Conservation (phyloP, 1,140 invertebrate species). For the Rhagoletis zephyria region DNA sequence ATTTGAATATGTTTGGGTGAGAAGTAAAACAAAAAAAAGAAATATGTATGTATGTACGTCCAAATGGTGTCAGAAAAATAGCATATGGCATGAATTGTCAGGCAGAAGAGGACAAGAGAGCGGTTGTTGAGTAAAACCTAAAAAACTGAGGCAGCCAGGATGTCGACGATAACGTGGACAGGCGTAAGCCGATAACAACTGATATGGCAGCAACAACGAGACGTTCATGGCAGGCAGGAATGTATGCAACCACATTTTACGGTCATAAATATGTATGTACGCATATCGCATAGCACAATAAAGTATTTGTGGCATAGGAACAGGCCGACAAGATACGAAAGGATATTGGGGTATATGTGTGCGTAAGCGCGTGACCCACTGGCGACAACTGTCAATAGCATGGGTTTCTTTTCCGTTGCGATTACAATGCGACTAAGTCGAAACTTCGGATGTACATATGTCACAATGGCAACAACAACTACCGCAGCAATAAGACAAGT, state of each 20-base stretch:
- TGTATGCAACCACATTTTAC: neutral
- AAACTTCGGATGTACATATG: neutral
- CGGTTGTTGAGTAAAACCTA: neutral
- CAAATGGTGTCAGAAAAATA: too few species aligned
- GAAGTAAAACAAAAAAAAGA: neutral
- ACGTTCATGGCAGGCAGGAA: neutral
- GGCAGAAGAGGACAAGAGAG: neutral
- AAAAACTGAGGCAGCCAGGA: neutral
- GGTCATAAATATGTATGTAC: neutral
- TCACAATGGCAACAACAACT: neutral
- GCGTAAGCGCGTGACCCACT: conserved; percentile 2
- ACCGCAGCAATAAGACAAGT: neutral
- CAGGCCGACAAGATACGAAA: neutral
- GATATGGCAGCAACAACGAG: neutral
- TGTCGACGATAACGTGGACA: neutral
- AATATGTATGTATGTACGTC: neutral
- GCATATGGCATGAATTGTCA: neutral
- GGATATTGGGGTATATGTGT: neutral
- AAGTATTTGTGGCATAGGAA: neutral
- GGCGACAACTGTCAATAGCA: conserved; percentile 19
- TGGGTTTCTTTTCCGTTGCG: neutral
- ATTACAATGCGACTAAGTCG: neutral
- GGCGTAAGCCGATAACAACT: neutral
- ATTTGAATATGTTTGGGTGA: neutral
- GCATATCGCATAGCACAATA: neutral